Conservation (phyloP, 2,113 vertebrate species). For the Misgurnus anguillicaudatus region DNA sequence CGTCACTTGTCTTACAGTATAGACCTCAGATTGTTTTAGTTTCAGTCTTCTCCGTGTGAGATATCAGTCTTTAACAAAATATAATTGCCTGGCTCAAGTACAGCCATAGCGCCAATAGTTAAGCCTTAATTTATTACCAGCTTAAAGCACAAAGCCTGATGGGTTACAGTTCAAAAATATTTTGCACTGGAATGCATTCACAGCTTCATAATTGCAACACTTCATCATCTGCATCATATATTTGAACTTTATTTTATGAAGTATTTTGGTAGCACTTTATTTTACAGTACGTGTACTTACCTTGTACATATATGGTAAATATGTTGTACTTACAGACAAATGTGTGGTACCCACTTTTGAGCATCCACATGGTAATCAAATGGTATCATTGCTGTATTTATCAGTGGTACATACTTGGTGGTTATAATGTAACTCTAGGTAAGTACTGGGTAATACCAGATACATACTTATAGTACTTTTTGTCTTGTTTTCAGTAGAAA, state of each 20-base stretch:
- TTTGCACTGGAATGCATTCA: conserved; percentile 13
- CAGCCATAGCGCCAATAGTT: conserved; percentile 1
- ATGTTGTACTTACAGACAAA: too few species aligned
- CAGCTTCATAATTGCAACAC: not conserved
- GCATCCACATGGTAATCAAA: too few species aligned
- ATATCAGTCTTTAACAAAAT: conserved; percentile 62
- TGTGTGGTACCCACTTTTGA: too few species aligned
- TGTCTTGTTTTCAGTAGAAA: too few species aligned
- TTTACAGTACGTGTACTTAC: not conserved
- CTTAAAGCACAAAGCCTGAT: conserved; percentile 30
- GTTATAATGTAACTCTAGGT: too few species aligned
- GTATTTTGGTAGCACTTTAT: not conserved
- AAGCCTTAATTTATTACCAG: conserved; percentile 35
- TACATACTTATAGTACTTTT: too few species aligned
- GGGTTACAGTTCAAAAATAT: conserved; percentile 3
- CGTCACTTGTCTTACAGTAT: not conserved
- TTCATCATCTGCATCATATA: conserved; percentile 3
- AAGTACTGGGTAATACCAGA: too few species aligned
- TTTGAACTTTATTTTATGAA: not conserved
- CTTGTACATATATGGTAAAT: too few species aligned
- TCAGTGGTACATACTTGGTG: too few species aligned
- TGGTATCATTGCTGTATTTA: too few species aligned
- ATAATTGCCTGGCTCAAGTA: conserved; percentile 62
- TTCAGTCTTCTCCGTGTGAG: conserved; percentile 55
- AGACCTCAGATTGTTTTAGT: not conserved